Evolutionary conservation across 2,888 invertebrate species (phyloP), one percentile per base, ranked within the genome.

Genomic region (Polymixis lichenea): DNA sequence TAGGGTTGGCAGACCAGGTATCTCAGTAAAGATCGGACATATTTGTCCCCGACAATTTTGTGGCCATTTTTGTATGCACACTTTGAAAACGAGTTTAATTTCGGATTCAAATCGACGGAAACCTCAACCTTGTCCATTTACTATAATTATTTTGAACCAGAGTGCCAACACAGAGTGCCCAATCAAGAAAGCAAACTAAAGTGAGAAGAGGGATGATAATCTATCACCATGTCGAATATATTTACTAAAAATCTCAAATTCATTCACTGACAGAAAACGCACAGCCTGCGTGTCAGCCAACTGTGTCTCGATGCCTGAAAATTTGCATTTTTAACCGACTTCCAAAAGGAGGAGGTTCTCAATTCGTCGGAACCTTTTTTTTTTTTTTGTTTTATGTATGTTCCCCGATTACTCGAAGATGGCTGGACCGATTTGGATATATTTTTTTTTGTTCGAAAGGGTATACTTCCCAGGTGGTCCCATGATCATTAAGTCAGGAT

Each of bases 1-100:
- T 82, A 83, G 76, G 82, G 85, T 25, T 64, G 60, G n/a, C 72
- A 51, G 58, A 25, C 13, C n/a, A 51, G 56, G 55, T 49, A 64
- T 60, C 17, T 77, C 8, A 17, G 28, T 71, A n/a, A 56, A 64
- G 43, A 46, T 74, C 22, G 8, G 51, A 58, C 25, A 8, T 65
- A 38, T 38, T 64, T 65, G 46, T 32, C 28, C 19, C 8, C 11
- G 53, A 72, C 13, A 28, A 25, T 49, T 53, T 32, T 49, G 28
- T 71, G 28, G 28, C 3, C 15, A 15, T 46, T 38, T 43, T 46
- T n/a, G 28, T n/a, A 15, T 7, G 32, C 19, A 43, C 13, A 28
- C 17, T 43, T 60, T 75, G 11, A 8, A n/a, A 15, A n/a, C n/a
- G 2, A 38, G 22, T 7, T 13, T 43, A 25, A 17, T 65, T 19